Evolutionary conservation across 2,888 invertebrate species (phyloP), one percentile per base, ranked within the genome.

Genomic region (Anoncus sp.): DNA sequence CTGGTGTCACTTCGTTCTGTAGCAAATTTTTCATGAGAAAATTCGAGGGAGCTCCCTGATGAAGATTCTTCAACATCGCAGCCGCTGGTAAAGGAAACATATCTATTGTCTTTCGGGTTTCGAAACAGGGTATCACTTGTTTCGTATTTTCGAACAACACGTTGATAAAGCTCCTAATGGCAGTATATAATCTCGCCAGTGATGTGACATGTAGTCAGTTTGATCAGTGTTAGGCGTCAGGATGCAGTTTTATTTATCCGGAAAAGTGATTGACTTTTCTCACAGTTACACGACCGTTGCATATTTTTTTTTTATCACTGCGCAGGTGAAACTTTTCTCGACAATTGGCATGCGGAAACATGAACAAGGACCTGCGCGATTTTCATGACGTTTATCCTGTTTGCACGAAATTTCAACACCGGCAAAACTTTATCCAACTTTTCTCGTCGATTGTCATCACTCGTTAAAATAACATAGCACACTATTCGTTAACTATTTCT

Each of bases 21-120:
- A 94, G 87, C 20, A 94, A 93, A 82, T 94, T 94, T 87, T 94
- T 94, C 79, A 94, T 94, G 66, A 94, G 85, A 84, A 94, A 94
- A 0, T 94, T 93, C 0, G 94, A 94, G 31, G 94, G 92, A 6
- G 92, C 87, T 82, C 89, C 88, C 81, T 90, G 90, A 80, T 90
- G 90, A 82, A 90, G 83, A 83, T 91, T 90, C 83, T 90, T 90
- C 84, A 90, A 86, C 91, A 91, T 91, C 84, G 91, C 89, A 83
- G 90, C 90, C 82, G 91, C 55, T 14, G 67, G 88, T 67, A 90
- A 86, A 78, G 91, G 91, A 84, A 90, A 89, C 91, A 91, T 90
- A 40, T 75, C 70, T 66, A 67, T 14, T 47, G n/a, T 53, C 60
- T 40, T 45, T 18, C 3, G 16, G 47, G 3, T 45, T 47, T 27